These are phyloP conservation scores for Sitobion miscanthi DNA, from an alignment of 1,140 invertebrate species.

Conservation along the genomic window DNA sequence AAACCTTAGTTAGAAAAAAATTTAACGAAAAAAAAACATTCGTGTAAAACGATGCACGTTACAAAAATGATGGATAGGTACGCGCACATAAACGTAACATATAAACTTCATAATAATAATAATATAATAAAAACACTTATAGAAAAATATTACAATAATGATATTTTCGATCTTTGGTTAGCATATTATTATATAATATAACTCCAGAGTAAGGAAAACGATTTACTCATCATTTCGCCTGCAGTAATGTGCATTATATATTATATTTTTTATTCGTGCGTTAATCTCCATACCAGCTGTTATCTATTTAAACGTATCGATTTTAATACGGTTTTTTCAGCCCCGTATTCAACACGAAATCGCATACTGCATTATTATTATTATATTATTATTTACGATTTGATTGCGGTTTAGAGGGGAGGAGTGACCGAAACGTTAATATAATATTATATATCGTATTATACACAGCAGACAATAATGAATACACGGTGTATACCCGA, in stretches of 20 bases:
- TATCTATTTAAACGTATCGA: background rate
- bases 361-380: background rate
- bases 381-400: background rate
- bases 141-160: background rate
- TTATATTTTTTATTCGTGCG: slow-evolving; percentile 5
- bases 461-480: background rate
- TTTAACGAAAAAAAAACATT: no score
- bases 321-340: background rate
- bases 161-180: background rate
- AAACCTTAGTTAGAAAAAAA: no score
- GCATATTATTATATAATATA: background rate
- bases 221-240: background rate
- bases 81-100: background rate
- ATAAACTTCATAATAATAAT: no score
- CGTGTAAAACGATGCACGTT: background rate
- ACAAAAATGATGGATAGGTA: background rate
- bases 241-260: background rate
- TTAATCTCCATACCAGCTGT: background rate
- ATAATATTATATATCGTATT: background rate
- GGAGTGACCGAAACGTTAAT: background rate
- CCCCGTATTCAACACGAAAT: background rate
- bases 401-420: background rate
- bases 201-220: background rate
- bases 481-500: background rate
- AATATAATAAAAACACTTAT: background rate